Evolutionary conservation across 2,888 invertebrate genomes (phyloP).

Genomic region (Pardosa pseudoannulata): DNA sequence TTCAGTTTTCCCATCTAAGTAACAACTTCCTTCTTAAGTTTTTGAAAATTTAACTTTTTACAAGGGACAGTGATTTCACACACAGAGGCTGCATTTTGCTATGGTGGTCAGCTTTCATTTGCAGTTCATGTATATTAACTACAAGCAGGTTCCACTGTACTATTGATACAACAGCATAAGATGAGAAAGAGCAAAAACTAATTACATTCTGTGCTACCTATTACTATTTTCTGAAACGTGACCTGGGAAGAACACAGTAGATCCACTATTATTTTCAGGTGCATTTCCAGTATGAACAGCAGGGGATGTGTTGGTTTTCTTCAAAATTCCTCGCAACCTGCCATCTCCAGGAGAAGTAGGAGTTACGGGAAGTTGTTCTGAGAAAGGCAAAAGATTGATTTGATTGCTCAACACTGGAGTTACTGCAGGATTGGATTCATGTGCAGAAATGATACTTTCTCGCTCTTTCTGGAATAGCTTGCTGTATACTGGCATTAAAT

Average conservation of each 20-base stretch:
- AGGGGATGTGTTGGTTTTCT: conserved; percentile 63
- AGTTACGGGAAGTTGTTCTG: conserved; percentile 64
- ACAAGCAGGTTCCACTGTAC: background rate
- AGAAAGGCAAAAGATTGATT: conserved; percentile 56
- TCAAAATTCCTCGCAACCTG: conserved; percentile 72
- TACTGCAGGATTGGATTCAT: conserved; percentile 39
- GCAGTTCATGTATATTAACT: background rate
- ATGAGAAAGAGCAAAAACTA: conserved; percentile 15
- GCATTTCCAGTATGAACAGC: background rate
- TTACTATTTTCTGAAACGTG: conserved; percentile 44
- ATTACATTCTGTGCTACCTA: conserved; percentile 52
- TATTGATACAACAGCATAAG: conserved; percentile 14
- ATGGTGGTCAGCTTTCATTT: too few species aligned
- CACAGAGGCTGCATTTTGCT: too few species aligned
- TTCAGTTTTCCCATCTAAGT: too few species aligned
- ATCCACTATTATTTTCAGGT: conserved; percentile 22
- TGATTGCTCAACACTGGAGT: conserved; percentile 64
- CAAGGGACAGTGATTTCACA: too few species aligned
- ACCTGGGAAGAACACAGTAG: conserved; percentile 57
- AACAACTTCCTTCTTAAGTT: too few species aligned
- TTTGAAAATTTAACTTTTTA: too few species aligned
- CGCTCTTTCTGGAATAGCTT: conserved; percentile 70
- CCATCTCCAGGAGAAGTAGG: conserved; percentile 72
- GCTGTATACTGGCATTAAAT: conserved; percentile 59
- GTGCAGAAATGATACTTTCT: conserved; percentile 54